Evolutionary conservation across 2,113 vertebrate genomes (phyloP).

Genomic region (Eira barbara): DNA sequence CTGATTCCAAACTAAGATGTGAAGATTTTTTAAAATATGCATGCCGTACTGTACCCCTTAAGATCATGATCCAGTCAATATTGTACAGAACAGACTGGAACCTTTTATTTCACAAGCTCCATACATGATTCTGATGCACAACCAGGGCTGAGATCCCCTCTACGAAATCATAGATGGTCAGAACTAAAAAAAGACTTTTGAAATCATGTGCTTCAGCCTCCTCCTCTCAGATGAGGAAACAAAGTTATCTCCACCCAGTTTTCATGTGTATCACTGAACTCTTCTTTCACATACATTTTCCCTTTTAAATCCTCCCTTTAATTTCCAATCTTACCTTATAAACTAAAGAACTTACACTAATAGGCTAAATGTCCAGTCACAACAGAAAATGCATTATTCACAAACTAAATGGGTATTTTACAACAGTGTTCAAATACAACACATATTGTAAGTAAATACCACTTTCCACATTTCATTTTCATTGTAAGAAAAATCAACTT

Average conservation of each 20-base stretch:
- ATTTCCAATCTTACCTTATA: not conserved
- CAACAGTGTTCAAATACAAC: constrained; percentile 6
- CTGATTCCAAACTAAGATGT: not conserved
- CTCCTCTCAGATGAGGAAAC: not conserved
- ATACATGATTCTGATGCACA: not conserved
- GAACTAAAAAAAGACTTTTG: not conserved
- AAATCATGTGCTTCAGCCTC: not conserved
- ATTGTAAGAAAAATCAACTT: not conserved
- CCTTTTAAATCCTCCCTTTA: not conserved
- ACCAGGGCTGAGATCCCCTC: not conserved
- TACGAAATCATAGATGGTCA: not conserved
- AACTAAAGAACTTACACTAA: not conserved
- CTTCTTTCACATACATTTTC: not conserved
- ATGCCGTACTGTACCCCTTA: not conserved
- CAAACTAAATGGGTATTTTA: not conserved
- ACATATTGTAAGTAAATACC: not conserved
- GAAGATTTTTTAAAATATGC: not conserved
- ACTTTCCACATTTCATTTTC: not conserved
- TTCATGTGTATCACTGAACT: not conserved
- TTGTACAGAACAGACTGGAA: not conserved
- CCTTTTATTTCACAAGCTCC: not conserved
- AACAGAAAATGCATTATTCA: not conserved
- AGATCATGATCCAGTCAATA: not conserved
- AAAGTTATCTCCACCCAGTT: not conserved
- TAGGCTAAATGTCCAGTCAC: not conserved